phyloP scores from a whole-genome alignment of 2,797 vertebrate genomes.

The Tarsius wallacei region DNA sequence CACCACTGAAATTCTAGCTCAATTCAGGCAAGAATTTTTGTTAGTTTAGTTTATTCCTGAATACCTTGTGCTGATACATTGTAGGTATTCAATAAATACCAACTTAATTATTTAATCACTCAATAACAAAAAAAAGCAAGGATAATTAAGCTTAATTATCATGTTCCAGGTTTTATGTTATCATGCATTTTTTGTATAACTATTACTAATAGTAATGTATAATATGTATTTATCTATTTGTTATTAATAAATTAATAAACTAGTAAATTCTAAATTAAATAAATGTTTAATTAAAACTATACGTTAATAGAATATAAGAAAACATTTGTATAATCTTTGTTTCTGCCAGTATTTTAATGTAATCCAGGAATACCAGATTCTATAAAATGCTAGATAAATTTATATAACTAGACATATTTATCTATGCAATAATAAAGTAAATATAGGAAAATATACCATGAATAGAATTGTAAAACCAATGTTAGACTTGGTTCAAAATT shows the following conservation, averaged over 20 bases:
- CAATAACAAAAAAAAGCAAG: slow-evolving; percentile 16
- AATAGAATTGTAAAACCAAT: neutral
- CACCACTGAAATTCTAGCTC: neutral
- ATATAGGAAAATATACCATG: neutral
- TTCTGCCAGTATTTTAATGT: slow-evolving; percentile 10
- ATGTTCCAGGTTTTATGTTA: neutral
- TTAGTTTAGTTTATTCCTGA: neutral
- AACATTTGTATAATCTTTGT: neutral
- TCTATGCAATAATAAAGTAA: slow-evolving; percentile 8
- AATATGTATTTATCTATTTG: neutral
- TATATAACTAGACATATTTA: neutral
- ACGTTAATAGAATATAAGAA: neutral
- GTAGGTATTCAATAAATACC: neutral
- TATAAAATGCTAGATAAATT: neutral
- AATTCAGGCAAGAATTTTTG: neutral
- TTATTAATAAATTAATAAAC: neutral
- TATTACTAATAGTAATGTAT: neutral
- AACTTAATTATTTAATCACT: neutral
- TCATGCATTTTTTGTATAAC: neutral
- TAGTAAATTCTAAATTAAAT: neutral
- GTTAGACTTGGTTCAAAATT: neutral
- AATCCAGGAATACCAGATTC: neutral
- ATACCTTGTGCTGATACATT: neutral
- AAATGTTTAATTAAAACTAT: neutral
- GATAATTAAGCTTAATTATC: neutral